phyloP scores from a whole-genome alignment of 2,888 invertebrate genomes.

The Pterobdella sp. region DNA sequence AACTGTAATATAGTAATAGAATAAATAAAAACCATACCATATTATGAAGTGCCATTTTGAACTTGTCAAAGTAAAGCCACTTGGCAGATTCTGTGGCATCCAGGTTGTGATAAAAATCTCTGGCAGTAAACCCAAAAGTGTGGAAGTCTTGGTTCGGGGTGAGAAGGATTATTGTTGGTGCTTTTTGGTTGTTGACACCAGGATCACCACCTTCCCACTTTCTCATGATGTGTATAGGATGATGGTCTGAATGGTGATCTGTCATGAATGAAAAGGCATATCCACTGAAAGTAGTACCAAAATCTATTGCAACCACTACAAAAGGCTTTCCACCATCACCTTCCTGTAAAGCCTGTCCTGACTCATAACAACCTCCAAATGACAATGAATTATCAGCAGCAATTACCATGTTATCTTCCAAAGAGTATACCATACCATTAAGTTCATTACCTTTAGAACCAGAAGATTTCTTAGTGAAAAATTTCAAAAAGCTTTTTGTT shows the following conservation, averaged over 20 bases:
- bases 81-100: constrained; percentile 53
- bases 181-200: constrained; percentile 56
- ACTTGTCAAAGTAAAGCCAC: constrained; percentile 58
- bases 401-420: constrained; percentile 7
- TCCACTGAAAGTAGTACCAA: constrained; percentile 58
- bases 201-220: constrained; percentile 55
- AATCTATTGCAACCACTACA: constrained; percentile 57
- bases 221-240: constrained; percentile 56
- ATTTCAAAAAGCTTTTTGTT: not conserved
- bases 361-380: not conserved
- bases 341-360: not conserved
- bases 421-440: constrained; percentile 6
- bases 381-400: not conserved
- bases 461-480: not conserved
- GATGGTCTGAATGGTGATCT: constrained; percentile 55
- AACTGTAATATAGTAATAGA: too few species aligned
- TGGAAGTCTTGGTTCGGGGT: constrained; percentile 55
- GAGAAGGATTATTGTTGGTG: constrained; percentile 55
- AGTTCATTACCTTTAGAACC: not conserved
- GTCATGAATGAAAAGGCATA: constrained; percentile 56
- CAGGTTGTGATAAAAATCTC: constrained; percentile 56
- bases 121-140: constrained; percentile 56
- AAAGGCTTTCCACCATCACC: constrained; percentile 42
- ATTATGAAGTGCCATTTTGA: constrained; percentile 56
- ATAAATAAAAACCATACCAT: too few species aligned